These are phyloP conservation scores for Dysidea cf. avara DNA, from an alignment of 37 sponge, comb jelly and placozoan species.

Conservation along the genomic window DNA sequence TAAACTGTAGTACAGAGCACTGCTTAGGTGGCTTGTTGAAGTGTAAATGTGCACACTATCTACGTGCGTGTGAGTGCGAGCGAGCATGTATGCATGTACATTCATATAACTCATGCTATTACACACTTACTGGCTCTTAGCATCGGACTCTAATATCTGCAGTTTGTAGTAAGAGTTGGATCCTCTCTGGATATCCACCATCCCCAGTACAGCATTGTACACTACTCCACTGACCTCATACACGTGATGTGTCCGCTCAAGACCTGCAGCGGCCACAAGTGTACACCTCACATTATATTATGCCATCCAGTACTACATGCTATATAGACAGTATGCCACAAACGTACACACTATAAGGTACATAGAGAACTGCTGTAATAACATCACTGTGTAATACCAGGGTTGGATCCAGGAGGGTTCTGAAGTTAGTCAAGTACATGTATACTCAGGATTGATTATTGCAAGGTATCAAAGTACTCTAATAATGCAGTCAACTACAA, in stretches of 20 bases:
- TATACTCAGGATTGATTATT: no score
- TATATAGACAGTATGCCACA: constrained; percentile 2
- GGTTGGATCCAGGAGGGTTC: no score
- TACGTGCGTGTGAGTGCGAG: no score
- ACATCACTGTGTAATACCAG: no score
- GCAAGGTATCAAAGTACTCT: no score
- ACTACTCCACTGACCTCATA: constrained; percentile 52
- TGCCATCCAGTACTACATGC: neutral
- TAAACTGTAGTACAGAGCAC: no score
- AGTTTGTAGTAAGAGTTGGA: constrained; percentile 98
- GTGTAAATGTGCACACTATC: neutral
- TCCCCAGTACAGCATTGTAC: constrained; percentile 95
- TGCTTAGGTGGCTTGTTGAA: neutral
- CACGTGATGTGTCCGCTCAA: constrained; percentile 80
- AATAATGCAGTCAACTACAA: neutral
- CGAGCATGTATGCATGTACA: neutral
- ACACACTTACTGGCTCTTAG: neutral
- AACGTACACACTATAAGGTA: neutral
- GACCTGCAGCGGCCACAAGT: constrained; percentile 26
- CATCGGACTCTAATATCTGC: constrained; percentile 85
- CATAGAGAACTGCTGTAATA: neutral
- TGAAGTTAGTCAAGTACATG: no score
- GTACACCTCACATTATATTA: neutral
- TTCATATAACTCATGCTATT: neutral
- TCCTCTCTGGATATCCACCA: constrained; percentile 88